Evolutionary conservation across 1,140 invertebrate genomes (phyloP).

Genomic region (Drosophila carrolli): DNA sequence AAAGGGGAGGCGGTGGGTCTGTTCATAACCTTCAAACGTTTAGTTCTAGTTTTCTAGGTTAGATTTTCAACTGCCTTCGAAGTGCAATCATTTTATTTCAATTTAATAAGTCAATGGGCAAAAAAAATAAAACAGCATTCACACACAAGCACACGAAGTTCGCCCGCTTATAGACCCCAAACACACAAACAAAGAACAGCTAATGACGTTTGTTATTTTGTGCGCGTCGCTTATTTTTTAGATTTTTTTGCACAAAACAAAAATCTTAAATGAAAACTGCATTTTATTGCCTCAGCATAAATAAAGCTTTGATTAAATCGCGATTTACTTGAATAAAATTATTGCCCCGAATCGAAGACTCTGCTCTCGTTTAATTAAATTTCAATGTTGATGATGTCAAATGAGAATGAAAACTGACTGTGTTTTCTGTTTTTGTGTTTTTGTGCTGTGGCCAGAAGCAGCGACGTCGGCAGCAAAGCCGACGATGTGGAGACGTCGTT

Average conservation of each 20-base stretch:
- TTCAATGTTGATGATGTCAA: conserved; percentile 83
- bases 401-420: conserved; percentile 83
- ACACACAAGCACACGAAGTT: conserved; percentile 12
- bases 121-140: conserved; percentile 19
- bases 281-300: conserved; percentile 35
- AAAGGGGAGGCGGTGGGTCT: conserved; percentile 30
- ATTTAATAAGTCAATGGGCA: conserved; percentile 8
- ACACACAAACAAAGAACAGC: conserved; percentile 61
- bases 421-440: conserved; percentile 73
- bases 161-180: conserved; percentile 15
- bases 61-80: conserved; percentile 41
- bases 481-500: conserved; percentile 45
- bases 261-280: conserved; percentile 64
- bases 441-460: conserved; percentile 53
- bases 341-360: conserved; percentile 38
- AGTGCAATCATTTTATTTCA: conserved; percentile 29
- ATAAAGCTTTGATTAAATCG: conserved; percentile 49
- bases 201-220: conserved; percentile 82
- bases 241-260: conserved; percentile 32
- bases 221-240: conserved; percentile 57
- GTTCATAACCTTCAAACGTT: conserved; percentile 70
- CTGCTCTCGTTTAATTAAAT: conserved; percentile 79
- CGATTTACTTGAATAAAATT: conserved; percentile 59
- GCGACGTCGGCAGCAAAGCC: conserved; percentile 43
- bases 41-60: conserved; percentile 65